These are phyloP conservation scores for Drosophila mojavensis DNA, from an alignment of 1,140 invertebrate species.

Conservation along the genomic window DNA sequence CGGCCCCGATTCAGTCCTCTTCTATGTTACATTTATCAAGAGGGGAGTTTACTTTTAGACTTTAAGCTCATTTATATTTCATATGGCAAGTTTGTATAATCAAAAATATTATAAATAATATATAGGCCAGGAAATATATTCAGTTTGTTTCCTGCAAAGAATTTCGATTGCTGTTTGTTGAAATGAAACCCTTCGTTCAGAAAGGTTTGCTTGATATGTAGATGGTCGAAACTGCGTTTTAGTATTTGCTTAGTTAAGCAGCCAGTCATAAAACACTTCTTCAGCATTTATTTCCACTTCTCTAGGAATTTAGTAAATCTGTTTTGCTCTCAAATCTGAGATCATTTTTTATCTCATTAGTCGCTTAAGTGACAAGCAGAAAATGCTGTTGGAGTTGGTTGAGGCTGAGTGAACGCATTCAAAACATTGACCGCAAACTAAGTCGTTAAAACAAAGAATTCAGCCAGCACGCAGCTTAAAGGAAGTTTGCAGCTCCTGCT, in stretches of 20 bases:
- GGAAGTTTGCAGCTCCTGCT: slow-evolving; percentile 48
- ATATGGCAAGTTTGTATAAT: no score
- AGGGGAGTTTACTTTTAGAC: background rate
- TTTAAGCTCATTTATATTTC: no score
- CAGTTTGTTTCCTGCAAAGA: no score
- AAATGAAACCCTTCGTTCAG: no score
- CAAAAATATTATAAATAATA: no score
- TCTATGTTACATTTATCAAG: background rate
- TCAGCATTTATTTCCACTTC: no score
- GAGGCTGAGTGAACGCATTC: background rate
- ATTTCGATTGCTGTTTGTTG: no score
- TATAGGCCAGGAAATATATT: no score
- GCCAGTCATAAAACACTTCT: no score
- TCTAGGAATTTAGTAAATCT: background rate
- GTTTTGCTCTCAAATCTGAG: background rate
- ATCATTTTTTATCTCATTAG: slow-evolving; percentile 4
- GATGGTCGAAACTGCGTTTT: no score
- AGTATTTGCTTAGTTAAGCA: no score
- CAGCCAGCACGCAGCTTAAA: slow-evolving; percentile 64
- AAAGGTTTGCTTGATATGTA: no score
- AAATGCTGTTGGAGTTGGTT: background rate
- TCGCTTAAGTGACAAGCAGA: slow-evolving; percentile 6
- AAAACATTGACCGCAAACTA: slow-evolving; percentile 62
- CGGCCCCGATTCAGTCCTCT: background rate
- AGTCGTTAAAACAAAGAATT: slow-evolving; percentile 79